Evolutionary conservation across 64 coral and sea anemone species (phyloP).

Genomic region (Actinia tenebrosa): DNA sequence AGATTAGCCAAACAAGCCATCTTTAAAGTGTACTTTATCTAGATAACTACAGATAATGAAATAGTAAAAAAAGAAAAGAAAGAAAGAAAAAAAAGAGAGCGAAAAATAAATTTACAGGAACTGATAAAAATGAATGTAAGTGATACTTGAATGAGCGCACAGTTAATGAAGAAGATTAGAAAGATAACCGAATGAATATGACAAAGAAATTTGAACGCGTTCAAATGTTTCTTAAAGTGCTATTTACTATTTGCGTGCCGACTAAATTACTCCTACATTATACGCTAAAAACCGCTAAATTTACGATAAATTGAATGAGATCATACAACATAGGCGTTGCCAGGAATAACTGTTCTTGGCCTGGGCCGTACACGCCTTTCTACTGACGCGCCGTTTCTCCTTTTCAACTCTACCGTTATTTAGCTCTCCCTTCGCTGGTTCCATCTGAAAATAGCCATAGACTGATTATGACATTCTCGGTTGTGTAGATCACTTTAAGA

Average conservation of each 20-base stretch:
- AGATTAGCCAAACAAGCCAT: neutral
- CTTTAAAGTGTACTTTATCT: neutral
- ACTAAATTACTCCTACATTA: neutral
- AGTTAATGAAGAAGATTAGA: neutral
- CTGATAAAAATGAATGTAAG: neutral
- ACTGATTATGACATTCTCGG: neutral
- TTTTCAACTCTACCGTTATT: too few relatives aligned
- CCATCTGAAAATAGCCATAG: neutral
- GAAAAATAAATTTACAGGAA: neutral
- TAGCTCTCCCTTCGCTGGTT: neutral
- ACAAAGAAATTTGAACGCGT: neutral
- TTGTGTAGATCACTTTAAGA: neutral
- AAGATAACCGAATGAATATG: neutral
- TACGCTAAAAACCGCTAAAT: neutral
- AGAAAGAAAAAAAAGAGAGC: neutral
- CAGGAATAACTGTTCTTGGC: neutral
- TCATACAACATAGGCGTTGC: neutral
- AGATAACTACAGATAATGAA: neutral
- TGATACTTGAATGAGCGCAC: constrained; percentile 3
- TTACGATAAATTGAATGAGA: neutral
- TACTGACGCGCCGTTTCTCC: too few relatives aligned
- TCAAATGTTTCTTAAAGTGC: neutral
- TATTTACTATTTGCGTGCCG: neutral
- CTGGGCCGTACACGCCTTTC: too few relatives aligned
- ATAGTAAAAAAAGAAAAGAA: neutral